Percentiles rank a stretch among this genome's conserved stretches.
Conservation (phyloP, 2,797 vertebrate species). For the Alcedo atthis region DNA sequence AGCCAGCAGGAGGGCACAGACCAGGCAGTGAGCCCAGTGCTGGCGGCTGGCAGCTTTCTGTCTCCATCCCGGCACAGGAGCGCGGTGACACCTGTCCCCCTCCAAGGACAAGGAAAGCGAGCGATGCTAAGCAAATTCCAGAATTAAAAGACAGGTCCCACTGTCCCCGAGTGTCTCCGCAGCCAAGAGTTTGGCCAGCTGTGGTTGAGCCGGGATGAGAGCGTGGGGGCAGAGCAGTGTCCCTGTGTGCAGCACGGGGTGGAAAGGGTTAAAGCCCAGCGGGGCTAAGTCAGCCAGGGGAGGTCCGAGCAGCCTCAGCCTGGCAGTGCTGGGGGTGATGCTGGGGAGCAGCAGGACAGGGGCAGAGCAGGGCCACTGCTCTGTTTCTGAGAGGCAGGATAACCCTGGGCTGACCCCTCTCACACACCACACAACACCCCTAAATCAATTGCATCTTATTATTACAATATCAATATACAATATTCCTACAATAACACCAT, state of each 20-base stretch:
- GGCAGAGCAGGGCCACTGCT: neutral
- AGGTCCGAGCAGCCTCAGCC: neutral
- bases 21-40: accelerated
- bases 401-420: constrained; percentile 68
- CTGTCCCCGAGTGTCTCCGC: neutral
- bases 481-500: constrained; percentile 87
- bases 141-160: accelerated
- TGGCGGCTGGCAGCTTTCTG: neutral
- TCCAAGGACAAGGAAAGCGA: neutral
- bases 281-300: neutral
- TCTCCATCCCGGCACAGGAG: accelerated
- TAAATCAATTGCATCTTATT: constrained; percentile 81
- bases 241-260: accelerated
- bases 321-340: accelerated
- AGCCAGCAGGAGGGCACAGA: accelerated
- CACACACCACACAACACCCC: constrained; percentile 55
- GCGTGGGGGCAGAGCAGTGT: accelerated
- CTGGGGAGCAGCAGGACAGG: neutral
- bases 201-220: accelerated
- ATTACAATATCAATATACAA: constrained; percentile 85
- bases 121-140: neutral
- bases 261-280: neutral
- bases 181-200: accelerated
- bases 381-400: constrained; percentile 4
- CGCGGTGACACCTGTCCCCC: accelerated